These are phyloP conservation scores for Brachionus plicatilis DNA, from an alignment of 1,140 invertebrate species.

Conservation along the genomic window DNA sequence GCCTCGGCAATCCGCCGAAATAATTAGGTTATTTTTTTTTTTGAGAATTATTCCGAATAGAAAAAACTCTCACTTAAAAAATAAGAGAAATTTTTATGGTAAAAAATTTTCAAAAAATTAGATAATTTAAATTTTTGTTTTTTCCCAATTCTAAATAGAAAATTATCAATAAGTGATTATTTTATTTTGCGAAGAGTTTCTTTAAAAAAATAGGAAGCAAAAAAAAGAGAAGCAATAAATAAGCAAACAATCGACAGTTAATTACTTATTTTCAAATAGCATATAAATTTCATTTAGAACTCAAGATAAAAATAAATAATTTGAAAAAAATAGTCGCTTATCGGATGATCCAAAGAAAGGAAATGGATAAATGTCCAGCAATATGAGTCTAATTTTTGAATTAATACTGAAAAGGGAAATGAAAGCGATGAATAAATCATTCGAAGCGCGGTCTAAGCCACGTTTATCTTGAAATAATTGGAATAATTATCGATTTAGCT, in stretches of 20 bases:
- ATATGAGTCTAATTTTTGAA: background rate
- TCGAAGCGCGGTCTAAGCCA: background rate
- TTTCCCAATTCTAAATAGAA: background rate
- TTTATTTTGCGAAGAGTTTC: background rate
- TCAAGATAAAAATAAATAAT: background rate
- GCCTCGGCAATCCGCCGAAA: background rate
- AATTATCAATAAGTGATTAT: background rate
- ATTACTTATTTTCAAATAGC: background rate
- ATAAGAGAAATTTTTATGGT: no score
- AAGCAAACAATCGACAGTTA: background rate
- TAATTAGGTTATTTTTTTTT: background rate
- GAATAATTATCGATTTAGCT: background rate
- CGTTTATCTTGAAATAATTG: constrained; percentile 1
- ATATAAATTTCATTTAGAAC: background rate
- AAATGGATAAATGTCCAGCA: background rate
- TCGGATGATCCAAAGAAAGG: background rate
- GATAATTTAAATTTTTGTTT: background rate
- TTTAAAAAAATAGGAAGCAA: background rate
- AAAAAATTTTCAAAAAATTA: no score
- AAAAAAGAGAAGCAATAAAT: background rate
- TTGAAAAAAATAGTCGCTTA: background rate
- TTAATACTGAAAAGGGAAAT: background rate
- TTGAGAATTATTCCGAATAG: no score
- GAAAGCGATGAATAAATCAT: background rate
- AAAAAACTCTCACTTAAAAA: no score